phyloP scores from a whole-genome alignment of 1,140 invertebrate species.

The Bradynema listronoti region DNA sequence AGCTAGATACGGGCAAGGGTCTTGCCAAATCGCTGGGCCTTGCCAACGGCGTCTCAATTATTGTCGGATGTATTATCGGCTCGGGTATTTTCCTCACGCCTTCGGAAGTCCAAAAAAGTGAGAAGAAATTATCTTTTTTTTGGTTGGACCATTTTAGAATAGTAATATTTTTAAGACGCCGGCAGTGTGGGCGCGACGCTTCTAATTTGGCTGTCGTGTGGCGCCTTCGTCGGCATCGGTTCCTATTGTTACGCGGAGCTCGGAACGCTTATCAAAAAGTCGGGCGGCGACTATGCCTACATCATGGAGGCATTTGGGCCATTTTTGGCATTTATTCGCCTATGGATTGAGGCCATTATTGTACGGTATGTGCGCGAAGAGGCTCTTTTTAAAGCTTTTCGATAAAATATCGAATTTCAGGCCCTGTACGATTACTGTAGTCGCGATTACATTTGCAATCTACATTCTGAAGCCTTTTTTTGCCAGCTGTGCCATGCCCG shows the following conservation, averaged over 20 bases:
- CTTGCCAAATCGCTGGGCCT: conserved; percentile 47
- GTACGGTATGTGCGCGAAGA: conserved; percentile 61
- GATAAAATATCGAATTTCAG: conserved; percentile 34
- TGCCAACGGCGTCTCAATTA: conserved; percentile 52
- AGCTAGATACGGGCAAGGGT: conserved; percentile 27
- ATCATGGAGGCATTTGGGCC: conserved; percentile 63
- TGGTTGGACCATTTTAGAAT: too few relatives aligned
- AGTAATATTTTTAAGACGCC: conserved; percentile 32
- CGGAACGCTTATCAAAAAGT: conserved; percentile 67
- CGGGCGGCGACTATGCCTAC: conserved; percentile 90
- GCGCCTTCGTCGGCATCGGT: conserved; percentile 49
- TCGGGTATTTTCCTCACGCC: conserved; percentile 87
- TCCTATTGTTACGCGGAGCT: conserved; percentile 51
- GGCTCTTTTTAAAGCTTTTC: background rate
- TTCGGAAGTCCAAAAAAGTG: conserved; percentile 64
- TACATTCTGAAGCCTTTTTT: conserved; percentile 86
- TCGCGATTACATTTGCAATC: conserved; percentile 82
- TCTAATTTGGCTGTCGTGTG: conserved; percentile 23
- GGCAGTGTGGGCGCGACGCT: conserved; percentile 42
- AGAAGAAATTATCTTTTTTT: conserved; percentile 3
- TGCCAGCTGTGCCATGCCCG: conserved; percentile 71
- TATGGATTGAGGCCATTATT: conserved; percentile 97
- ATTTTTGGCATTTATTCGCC: conserved; percentile 81
- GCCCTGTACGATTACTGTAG: conserved; percentile 73
- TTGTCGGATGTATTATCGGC: conserved; percentile 57